A percentile compares a stretch with the other conserved stretches of the same genome.
Evolutionary conservation across 1,140 invertebrate species (phyloP).

Genomic region (Lamellibrachia luymesi): DNA sequence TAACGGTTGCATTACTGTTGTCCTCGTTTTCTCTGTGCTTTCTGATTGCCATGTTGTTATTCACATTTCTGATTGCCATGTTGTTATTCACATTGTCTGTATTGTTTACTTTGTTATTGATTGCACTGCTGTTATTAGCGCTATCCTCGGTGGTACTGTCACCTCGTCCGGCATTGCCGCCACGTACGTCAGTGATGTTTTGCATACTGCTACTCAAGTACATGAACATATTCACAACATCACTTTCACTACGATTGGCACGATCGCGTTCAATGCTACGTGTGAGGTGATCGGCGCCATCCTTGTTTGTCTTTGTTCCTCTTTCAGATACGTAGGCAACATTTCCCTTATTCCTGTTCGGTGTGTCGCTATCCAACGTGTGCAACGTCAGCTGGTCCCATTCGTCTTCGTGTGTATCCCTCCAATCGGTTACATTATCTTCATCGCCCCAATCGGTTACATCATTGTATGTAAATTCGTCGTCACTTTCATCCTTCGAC

Average conservation of each 20-base stretch:
- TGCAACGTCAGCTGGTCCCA: background rate
- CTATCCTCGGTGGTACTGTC: background rate
- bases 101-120: background rate
- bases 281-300: too few species aligned
- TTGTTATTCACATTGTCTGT: background rate
- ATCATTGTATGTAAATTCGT: background rate
- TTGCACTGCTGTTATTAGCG: too few species aligned
- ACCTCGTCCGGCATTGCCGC: too few species aligned
- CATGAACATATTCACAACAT: background rate
- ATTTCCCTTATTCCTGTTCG: background rate
- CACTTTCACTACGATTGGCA: background rate
- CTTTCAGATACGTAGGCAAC: background rate
- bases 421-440: background rate
- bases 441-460: background rate
- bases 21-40: background rate
- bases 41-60: too few species aligned
- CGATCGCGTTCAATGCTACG: background rate
- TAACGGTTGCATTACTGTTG: background rate
- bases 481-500: background rate
- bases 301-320: background rate
- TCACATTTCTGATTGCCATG: too few species aligned
- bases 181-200: background rate
- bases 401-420: background rate
- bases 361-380: background rate
- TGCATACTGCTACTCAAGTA: background rate